Conservation (phyloP, 2,113 vertebrate genomes). For the Anser cygnoides region DNA sequence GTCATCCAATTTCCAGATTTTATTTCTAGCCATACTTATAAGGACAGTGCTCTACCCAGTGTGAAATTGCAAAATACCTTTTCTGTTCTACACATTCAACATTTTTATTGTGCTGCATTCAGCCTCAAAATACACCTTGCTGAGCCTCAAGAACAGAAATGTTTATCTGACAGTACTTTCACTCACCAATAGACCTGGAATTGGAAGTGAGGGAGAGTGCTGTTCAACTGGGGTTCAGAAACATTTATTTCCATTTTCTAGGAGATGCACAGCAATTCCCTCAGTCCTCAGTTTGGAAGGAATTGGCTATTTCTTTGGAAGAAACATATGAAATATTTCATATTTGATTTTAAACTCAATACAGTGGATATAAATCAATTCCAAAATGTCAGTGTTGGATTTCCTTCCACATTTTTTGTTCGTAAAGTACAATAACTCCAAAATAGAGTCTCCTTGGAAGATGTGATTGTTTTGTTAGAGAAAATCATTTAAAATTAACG, state of each 20-base stretch:
- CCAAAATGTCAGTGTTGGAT: not conserved
- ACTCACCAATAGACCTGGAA: not conserved
- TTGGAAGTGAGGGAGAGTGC: not conserved
- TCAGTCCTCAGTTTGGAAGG: conserved; percentile 12
- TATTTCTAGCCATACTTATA: not conserved
- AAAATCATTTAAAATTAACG: not conserved
- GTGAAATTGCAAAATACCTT: not conserved
- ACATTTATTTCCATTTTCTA: conserved; percentile 26
- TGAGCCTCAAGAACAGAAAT: not conserved
- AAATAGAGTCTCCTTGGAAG: not conserved
- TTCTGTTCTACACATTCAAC: not conserved
- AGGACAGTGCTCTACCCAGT: not conserved
- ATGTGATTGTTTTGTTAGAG: not conserved
- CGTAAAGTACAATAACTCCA: conserved; percentile 12
- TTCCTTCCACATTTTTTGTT: conserved; percentile 31
- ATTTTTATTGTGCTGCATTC: not conserved
- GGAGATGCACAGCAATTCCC: not conserved
- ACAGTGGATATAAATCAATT: conserved; percentile 42
- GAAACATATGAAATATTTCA: not conserved
- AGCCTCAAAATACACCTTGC: not conserved
- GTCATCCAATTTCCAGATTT: not conserved
- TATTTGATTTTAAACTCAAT: conserved; percentile 39
- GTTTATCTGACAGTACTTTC: not conserved
- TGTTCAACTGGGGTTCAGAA: not conserved
- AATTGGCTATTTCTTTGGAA: conserved; percentile 26